Evolutionary conservation across 1,140 invertebrate species (phyloP), one percentile per base, ranked within the genome.

Genomic region (Drosophila nebulosa): DNA sequence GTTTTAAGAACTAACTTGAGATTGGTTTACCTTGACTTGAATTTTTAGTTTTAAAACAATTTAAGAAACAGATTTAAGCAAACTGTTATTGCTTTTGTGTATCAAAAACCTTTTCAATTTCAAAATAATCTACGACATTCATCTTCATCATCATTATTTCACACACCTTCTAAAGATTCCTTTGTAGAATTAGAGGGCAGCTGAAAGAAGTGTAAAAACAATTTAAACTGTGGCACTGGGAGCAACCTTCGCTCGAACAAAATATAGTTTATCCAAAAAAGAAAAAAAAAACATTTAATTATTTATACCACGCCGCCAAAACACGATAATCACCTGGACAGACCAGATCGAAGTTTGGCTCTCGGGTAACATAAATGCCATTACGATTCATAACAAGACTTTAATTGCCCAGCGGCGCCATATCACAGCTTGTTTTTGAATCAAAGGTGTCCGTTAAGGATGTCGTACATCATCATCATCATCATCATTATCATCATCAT

Each of bases 351-450:
- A 10, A 2, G 18, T 46, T 46, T 46, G 39, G 18, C 27, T 51
- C 32, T 18, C 46, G 18, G 36, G 27, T 30, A 12, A 35, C 61
- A 30, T 69, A 63, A 68, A 56, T 42, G 35, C 65, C 63, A 86
- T 69, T 64, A 80, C 39, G 53, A 55, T 77, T 64, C 66, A 42
- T 64, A 64, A 59, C 78, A 68, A 78, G 69, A 60, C 55, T 64
- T 86, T 86, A 86, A 85, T 86, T 86, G 74, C 69, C 78, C 57
- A 10, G 12, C 63, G 80, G 80, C 80, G 78, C 80, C 80, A 58
- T 69, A 76, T 80, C 77, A 66, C 77, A 76, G 77, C 50, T 59
- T 51, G 68, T 35, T 35, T 35, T 21, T 53, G 60, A 64, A 57
- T 10, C 57, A 50, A 63, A 84, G 79, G 74, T 83, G 79, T 78